Base-by-base conservation (phyloP, 2,888 invertebrate genomes). In the Cephalotes varians region DNA sequence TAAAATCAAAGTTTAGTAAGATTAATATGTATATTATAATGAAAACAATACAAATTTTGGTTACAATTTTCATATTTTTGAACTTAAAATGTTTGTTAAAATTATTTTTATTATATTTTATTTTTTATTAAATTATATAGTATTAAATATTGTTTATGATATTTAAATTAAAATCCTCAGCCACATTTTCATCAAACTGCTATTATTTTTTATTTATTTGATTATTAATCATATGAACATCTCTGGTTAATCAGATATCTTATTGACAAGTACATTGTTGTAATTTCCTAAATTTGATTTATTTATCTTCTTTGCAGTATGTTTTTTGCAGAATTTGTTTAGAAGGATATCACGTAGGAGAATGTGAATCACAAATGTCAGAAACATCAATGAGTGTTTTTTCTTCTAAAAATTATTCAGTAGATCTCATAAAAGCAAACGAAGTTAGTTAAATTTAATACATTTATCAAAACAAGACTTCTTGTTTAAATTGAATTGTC, bases 241-340 rank as follows among this genome's bases (percentile, higher is more conserved):
- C 4, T 47, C 2, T 47, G 47, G 18, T 15, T 18, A 18, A 47
- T 12, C 44, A 12, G 12, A 44, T 44, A 34, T 34, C 12, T 44
- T 44, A 18, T 3, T 47, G 18, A 47, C 3, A 44, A 44, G 44
- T 10, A 47, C 18, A 18, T 18, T 47, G 1, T n/a, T 49, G 7
- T 18, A 49, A 51, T 54, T 21, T 4, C 25, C 12, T 1, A 54
- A n/a, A 64, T 34, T 12, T 56, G 4, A 64, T 80, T 28, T 83
- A 72, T 34, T 18, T 34, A 34, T 73, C 77, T 83, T 82, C 37
- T 86, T 91, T 91, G 44, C 93, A 97, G 97, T 97, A 96, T 94
- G 97, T 97, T 0, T 98, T 98, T 92, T 98, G 98, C 92, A 96
- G 97, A 85, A 95, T 96, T 87, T 98, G 98, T 93, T 95, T 96